Evolutionary conservation across 2,113 vertebrate genomes (phyloP).

Genomic region (Ceyx melanurus): DNA sequence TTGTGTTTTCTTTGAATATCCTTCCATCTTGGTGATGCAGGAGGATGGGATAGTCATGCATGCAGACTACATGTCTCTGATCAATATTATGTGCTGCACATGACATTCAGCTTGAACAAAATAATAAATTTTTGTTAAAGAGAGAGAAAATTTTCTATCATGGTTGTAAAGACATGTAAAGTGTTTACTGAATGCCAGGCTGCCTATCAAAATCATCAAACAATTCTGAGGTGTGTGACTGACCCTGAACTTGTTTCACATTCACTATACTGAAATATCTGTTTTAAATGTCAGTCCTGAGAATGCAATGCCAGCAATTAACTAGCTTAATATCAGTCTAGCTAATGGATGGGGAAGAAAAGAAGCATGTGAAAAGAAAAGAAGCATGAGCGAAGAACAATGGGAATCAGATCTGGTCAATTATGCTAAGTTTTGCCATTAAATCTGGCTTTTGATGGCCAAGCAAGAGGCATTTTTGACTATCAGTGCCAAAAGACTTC

Average conservation of each 20-base stretch:
- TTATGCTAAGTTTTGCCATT: not conserved
- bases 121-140: not conserved
- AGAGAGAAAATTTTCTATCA: not conserved
- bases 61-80: not conserved
- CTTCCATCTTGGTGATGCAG: not conserved
- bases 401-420: not conserved
- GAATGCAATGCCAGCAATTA: not conserved
- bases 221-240: not conserved
- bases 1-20: not conserved
- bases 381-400: not conserved
- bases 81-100: not conserved
- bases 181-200: not conserved
- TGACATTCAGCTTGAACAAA: not conserved
- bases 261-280: not conserved
- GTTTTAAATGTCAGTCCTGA: not conserved
- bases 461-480: not conserved
- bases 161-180: not conserved
- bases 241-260: not conserved
- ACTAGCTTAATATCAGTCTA: not conserved
- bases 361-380: not conserved
- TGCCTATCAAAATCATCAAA: not conserved
- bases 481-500: not conserved
- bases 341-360: not conserved
- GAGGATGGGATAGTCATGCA: not conserved
- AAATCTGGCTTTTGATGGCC: not conserved